phyloP scores from a whole-genome alignment of 2,113 vertebrate species.

The Microtus ochrogaster region DNA sequence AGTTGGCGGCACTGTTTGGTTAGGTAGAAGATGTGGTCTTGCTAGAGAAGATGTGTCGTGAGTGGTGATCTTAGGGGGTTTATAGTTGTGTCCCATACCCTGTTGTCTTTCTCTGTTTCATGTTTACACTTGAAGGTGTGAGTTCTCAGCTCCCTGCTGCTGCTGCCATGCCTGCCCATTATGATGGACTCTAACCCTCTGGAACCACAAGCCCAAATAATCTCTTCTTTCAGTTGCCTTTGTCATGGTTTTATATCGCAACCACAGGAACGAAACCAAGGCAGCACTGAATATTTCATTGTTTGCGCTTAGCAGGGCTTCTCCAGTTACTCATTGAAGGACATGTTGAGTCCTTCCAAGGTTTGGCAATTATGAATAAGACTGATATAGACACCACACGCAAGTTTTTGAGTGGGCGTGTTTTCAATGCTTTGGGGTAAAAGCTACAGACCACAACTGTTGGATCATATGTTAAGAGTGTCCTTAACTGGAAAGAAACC shows the following conservation, averaged over 20 bases:
- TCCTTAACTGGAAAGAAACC: neutral
- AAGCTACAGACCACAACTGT: neutral
- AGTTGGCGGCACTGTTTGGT: neutral
- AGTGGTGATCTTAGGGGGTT: neutral
- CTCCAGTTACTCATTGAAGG: neutral
- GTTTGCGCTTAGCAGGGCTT: neutral
- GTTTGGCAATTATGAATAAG: conserved; percentile 26
- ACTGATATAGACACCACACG: neutral
- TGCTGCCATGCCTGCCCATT: fast-evolving
- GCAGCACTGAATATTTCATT: neutral
- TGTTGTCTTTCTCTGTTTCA: neutral
- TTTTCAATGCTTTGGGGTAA: neutral
- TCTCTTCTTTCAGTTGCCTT: neutral
- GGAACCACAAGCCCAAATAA: neutral
- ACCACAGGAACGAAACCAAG: neutral
- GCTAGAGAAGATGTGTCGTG: neutral
- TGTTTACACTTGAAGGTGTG: neutral
- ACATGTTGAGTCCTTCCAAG: neutral
- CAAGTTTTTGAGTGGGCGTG: neutral
- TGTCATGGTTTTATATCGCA: neutral
- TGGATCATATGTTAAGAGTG: neutral
- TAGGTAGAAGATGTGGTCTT: neutral
- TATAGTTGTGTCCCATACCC: neutral
- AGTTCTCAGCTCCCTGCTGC: neutral
- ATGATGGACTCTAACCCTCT: neutral